Base-by-base conservation (phyloP, 1,140 invertebrate genomes). In the Caerostris extrusa region DNA sequence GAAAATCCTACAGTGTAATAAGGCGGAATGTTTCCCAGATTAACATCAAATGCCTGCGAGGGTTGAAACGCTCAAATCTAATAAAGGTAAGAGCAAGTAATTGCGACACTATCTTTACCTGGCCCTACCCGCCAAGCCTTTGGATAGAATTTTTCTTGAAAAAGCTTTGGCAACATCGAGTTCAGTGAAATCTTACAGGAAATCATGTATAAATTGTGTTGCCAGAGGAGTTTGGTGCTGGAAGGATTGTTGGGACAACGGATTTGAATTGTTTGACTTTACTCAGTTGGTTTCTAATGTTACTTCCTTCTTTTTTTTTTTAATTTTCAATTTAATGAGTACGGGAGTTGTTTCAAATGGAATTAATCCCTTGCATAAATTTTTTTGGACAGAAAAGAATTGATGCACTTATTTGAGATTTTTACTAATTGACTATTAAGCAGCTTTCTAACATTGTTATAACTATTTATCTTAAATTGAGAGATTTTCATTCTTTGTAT, bases 41-140 rank as follows among this genome's bases (percentile, higher is more conserved):
- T 82, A 82, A 82, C 77, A 82, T 82, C 77, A 55, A 82, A 82
- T 82, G 77, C 77, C 77, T 82, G 5, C 19, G 34, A 82, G 77
- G 77, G 19, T 12, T 34, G 50, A 3, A 34, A 34, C 5, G 5
- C 77, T 82, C 8, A 82, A 82, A 82, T 82, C 77, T 82, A 82
- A 82, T 82, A 82, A 82, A 53, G 77, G 19, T 82, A 82, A 50
- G 77, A 82, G 34, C 77, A 82, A 82, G 19, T 82, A 82, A 82
- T 82, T 50, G 34, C 10, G 55, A 7, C 77, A 5, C 7, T 19
- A 82, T 82, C 34, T 82, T 55, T 82, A 34, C 14, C 77, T 34
- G 14, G 61, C 10, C 0, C 5, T 12, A 3, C 5, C 7, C 10
- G 14, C 12, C 12, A n/a, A 67, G 12, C 14, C n/a, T 67, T 17